These are phyloP conservation scores for Campoplex capitator DNA, from an alignment of 2,888 invertebrate genomes.

Conservation along the genomic window DNA sequence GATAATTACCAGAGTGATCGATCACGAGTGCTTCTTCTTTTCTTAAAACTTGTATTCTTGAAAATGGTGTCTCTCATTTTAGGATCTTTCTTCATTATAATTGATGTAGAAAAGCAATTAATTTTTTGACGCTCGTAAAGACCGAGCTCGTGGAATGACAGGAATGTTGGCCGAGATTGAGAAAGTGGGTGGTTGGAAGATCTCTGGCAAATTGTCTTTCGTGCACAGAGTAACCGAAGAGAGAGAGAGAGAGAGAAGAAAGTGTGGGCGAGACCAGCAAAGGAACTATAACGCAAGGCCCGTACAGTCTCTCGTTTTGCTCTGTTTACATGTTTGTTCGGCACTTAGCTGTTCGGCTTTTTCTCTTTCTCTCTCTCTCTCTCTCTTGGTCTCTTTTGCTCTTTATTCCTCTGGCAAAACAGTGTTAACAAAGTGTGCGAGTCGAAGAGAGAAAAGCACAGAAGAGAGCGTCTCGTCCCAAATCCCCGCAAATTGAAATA, in stretches of 20 bases:
- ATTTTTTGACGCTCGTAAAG: background rate
- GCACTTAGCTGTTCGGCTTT: slow-evolving; percentile 64
- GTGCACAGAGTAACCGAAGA: background rate
- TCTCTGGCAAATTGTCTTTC: slow-evolving; percentile 44
- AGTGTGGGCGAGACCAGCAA: slow-evolving; percentile 1
- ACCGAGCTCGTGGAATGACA: slow-evolving; percentile 20
- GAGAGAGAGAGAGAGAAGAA: background rate
- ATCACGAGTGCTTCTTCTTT: background rate
- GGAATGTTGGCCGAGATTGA: slow-evolving; percentile 53
- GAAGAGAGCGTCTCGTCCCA: slow-evolving; percentile 72
- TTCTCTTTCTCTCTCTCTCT: too few species aligned
- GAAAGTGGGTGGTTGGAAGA: slow-evolving; percentile 18
- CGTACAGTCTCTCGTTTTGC: slow-evolving; percentile 49
- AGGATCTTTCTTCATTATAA: background rate
- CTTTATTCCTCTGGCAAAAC: slow-evolving; percentile 18
- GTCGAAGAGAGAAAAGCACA: slow-evolving; percentile 55
- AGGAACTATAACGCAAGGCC: slow-evolving; percentile 36
- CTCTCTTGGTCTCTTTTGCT: slow-evolving; percentile 19
- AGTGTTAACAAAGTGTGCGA: slow-evolving; percentile 27
- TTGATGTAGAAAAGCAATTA: background rate
- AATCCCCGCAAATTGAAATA: slow-evolving; percentile 82
- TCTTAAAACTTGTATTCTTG: background rate
- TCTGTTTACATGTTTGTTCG: slow-evolving; percentile 70
- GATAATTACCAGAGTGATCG: background rate
- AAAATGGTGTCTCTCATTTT: background rate